Base-by-base conservation (phyloP, 2,888 invertebrate species). In the Daptonema setosum region DNA sequence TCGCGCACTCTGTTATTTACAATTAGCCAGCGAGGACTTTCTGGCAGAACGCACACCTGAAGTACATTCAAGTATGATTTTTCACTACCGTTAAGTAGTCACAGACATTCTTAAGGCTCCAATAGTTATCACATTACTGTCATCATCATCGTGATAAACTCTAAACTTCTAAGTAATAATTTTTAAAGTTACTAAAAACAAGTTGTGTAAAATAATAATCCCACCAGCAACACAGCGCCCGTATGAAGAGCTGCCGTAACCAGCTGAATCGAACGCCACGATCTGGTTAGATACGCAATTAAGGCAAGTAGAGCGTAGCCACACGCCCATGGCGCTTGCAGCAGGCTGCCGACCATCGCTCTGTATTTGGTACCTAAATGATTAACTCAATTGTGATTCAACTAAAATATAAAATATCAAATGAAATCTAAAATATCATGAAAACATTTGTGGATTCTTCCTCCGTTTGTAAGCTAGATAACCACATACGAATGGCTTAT, bases 301-400 rank as follows among this genome's bases (percentile, higher is more conserved):
- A 67, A 59, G 1, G 70, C 69, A n/a, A 70, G 60, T 22, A 70
- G 58, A 1, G 69, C 66, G 58, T 69, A 69, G 22, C 69, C 69
- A 24, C 69, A 61, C 2, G 69, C 69, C 69, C 69, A 69, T 0
- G 69, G 69, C 22, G 67, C 67, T 56, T 69, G 69, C 17, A 69
- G 61, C 59, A 69, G 61, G 52, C 63, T 63, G 22, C 69, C 69
- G 26, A 69, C 67, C 66, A 70, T 68, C 22, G 68, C 65, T 5
- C 69, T 62, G 54, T 67, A 69, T 50, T 66, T 65, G n/a, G 63
- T 65, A n/a, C 67, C 67, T 60, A 50, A n/a, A 47, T 52, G 22
- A 28, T 20, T 17, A 43, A n/a, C 22, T 2, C 28, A 14, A 28
- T 28, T 51, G 47, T 28, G 5, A 26, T 22, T 28, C 48, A 48